phyloP scores from a whole-genome alignment of 2,113 vertebrate species.

The Boleophthalmus pectinirostris region DNA sequence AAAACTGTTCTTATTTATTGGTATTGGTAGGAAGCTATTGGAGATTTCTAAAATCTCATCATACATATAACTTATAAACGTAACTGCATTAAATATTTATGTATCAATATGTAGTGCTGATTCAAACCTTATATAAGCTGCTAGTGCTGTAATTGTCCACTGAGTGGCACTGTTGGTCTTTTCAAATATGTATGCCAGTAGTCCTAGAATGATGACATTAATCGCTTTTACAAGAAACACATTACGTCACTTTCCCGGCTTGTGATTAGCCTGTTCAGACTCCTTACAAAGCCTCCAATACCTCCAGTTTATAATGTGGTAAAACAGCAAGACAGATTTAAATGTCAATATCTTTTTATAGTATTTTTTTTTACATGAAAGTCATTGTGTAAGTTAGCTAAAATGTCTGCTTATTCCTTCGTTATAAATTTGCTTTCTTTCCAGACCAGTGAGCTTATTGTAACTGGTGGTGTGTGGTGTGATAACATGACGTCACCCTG shows the following conservation, averaged over 20 bases:
- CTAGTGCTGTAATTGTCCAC: conserved; percentile 43
- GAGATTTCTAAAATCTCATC: not conserved
- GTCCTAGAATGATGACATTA: conserved; percentile 55
- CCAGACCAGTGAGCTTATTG: conserved; percentile 34
- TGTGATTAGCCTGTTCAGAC: conserved; percentile 14
- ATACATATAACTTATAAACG: not conserved
- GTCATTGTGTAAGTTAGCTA: not conserved
- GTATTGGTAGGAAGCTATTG: not conserved
- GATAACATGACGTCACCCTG: conserved; percentile 52
- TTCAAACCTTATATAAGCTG: conserved; percentile 59
- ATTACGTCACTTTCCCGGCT: conserved; percentile 64
- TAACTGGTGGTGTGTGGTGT: conserved; percentile 20
- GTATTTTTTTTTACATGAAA: not conserved
- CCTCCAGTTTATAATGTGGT: conserved; percentile 4
- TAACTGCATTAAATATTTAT: conserved; percentile 26
- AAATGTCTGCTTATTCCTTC: not conserved
- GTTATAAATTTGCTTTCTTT: conserved; percentile 8
- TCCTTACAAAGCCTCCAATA: conserved; percentile 22
- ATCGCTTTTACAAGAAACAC: conserved; percentile 58
- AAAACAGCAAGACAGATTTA: not conserved
- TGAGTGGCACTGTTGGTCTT: conserved; percentile 68
- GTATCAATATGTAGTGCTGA: conserved; percentile 60
- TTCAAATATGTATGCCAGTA: conserved; percentile 27
- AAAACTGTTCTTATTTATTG: not conserved
- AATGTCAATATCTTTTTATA: not conserved